Base-by-base conservation (phyloP, 2,888 invertebrate genomes). In the Cephalotes varians region DNA sequence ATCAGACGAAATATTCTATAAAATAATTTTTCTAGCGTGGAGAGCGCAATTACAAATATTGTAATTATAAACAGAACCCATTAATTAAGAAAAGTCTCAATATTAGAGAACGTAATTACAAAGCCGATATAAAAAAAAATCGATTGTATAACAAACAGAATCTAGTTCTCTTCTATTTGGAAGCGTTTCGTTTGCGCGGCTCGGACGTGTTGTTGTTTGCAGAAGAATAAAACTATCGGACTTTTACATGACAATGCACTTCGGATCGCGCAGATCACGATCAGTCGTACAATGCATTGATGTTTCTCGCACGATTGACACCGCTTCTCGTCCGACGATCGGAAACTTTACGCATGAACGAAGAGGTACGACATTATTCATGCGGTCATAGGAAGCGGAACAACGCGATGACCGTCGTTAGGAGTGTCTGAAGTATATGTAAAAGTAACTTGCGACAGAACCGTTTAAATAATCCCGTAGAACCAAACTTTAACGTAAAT, bases 271-370 rank as follows among this genome's bases (percentile, higher is more conserved):
- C 72, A 58, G 56, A 80, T 74, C 69, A 71, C 80, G 85, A 72
- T 83, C 81, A 77, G 44, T 76, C 51, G 72, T 65, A 89, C 88
- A 89, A 89, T 86, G 84, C 81, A 81, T 87, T 65, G 84, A 90
- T 90, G 87, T 89, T 89, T 87, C 87, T 89, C 85, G 88, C 86
- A 91, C 88, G 87, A 91, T 87, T 88, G 89, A 90, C 87, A 86
- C 56, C 81, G 87, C 87, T 88, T 86, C 85, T 87, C 84, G 80
- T 84, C 80, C 86, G 82, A 76, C 90, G 88, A 91, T 90, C 88
- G 88, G 88, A 92, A 88, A 87, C 86, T 91, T 88, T 76, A 89
- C 87, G 90, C 90, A 90, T 89, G 90, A 90, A 83, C 89, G 89
- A 87, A 82, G 83, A 86, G 84, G 83, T 82, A 82, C 82, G 86